Conservation (phyloP, 2,113 vertebrate species). For the Trematocara nigrifrons region DNA sequence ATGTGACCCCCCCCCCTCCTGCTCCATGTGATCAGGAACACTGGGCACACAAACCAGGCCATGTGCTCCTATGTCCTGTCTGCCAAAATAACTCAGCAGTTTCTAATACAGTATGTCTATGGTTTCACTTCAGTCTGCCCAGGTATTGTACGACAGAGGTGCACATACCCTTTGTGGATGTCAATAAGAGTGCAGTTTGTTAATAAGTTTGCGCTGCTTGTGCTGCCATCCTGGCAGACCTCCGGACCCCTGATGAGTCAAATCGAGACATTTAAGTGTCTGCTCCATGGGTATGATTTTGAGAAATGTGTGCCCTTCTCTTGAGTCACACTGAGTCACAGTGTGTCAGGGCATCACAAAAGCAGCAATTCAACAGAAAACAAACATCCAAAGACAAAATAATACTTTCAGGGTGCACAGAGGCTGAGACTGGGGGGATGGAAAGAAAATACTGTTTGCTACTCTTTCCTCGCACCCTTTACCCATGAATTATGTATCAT, state of each 20-base stretch:
- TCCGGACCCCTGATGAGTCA: constrained; percentile 1
- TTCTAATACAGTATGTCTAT: constrained; percentile 58
- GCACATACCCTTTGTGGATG: constrained; percentile 12
- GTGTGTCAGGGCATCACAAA: neutral
- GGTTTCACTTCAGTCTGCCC: constrained; percentile 48
- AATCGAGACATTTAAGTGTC: neutral
- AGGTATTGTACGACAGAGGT: constrained; percentile 38
- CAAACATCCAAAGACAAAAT: neutral
- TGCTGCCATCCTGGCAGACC: neutral
- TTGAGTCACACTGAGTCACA: constrained; percentile 43
- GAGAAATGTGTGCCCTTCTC: neutral
- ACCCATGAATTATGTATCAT: neutral
- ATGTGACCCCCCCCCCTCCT: constrained; percentile 24
- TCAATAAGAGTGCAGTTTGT: constrained; percentile 36
- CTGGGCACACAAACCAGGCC: constrained; percentile 59
- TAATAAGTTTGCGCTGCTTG: neutral
- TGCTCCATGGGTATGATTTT: neutral
- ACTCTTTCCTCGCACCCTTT: neutral
- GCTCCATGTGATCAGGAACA: constrained; percentile 62
- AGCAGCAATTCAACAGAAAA: neutral
- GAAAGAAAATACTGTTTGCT: neutral
- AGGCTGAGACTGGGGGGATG: neutral
- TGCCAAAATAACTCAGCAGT: constrained; percentile 74
- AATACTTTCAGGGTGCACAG: neutral
- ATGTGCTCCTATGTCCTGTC: constrained; percentile 60